Conservation (phyloP, 2,113 vertebrate genomes). For the Asarcornis scutulata region DNA sequence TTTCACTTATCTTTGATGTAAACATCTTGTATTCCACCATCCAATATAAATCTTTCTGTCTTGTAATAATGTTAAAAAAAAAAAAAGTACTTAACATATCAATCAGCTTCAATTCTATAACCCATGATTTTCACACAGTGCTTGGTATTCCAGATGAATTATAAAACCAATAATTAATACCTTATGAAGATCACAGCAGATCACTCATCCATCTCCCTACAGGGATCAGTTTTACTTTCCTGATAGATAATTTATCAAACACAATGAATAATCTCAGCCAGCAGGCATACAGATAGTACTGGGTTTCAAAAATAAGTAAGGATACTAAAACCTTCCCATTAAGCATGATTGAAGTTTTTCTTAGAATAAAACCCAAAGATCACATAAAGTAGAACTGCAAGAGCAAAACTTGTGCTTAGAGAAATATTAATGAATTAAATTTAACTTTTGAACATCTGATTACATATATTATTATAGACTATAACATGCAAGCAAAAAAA, state of each 20-base stretch:
- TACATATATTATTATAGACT: conserved; percentile 16
- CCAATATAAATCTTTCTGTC: background rate
- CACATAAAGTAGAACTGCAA: background rate
- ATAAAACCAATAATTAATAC: background rate
- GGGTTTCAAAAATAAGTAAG: background rate
- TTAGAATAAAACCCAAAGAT: background rate
- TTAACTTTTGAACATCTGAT: conserved; percentile 5
- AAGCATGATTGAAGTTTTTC: background rate
- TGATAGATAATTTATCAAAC: background rate
- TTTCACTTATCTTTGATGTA: background rate
- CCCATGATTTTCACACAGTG: background rate
- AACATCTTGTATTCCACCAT: background rate
- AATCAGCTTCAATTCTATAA: background rate
- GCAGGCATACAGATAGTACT: background rate
- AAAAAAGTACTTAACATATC: background rate
- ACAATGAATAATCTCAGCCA: background rate
- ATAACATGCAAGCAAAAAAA: background rate
- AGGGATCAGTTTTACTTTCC: background rate
- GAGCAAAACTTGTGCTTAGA: background rate
- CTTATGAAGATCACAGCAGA: background rate
- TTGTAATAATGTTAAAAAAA: background rate
- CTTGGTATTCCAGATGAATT: background rate
- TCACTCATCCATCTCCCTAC: background rate
- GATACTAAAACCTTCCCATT: background rate
- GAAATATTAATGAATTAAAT: background rate